Evolutionary conservation across 2,113 vertebrate genomes (phyloP).

Genomic region (Myiagra hebetior): DNA sequence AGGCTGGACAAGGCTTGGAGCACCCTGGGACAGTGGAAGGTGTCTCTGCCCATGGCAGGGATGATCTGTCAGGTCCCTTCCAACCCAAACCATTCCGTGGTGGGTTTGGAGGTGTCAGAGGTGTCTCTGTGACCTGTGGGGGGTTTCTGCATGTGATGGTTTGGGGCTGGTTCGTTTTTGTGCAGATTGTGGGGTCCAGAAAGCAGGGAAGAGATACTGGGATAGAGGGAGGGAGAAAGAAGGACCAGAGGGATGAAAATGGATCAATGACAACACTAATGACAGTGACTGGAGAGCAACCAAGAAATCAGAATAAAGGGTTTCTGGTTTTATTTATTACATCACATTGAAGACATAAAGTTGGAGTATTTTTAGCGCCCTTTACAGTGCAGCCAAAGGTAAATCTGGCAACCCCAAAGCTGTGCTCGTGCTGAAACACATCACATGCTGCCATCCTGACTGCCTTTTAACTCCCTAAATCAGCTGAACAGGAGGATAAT

Average conservation of each 20-base stretch:
- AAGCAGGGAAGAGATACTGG: background rate
- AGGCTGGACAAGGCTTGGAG: background rate
- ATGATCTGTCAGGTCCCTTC: background rate
- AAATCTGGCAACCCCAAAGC: background rate
- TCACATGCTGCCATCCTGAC: background rate
- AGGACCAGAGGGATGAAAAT: background rate
- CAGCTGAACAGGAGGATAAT: constrained; percentile 24
- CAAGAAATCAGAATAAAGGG: background rate
- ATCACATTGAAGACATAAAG: background rate
- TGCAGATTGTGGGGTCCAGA: background rate
- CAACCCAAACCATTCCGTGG: background rate
- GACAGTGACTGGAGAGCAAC: background rate
- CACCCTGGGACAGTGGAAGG: fast-evolving
- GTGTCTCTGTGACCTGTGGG: fast-evolving
- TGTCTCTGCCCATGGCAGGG: background rate
- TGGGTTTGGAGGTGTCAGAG: background rate
- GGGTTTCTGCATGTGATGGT: fast-evolving
- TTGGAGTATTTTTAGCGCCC: background rate
- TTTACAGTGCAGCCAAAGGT: background rate
- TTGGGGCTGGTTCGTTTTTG: background rate
- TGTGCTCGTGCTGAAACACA: background rate
- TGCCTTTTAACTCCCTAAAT: constrained; percentile 28
- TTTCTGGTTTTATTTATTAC: background rate
- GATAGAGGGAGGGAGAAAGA: background rate
- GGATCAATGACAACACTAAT: background rate